Conservation (phyloP, 2,113 vertebrate species). For the Oreotrochilus melanogaster region DNA sequence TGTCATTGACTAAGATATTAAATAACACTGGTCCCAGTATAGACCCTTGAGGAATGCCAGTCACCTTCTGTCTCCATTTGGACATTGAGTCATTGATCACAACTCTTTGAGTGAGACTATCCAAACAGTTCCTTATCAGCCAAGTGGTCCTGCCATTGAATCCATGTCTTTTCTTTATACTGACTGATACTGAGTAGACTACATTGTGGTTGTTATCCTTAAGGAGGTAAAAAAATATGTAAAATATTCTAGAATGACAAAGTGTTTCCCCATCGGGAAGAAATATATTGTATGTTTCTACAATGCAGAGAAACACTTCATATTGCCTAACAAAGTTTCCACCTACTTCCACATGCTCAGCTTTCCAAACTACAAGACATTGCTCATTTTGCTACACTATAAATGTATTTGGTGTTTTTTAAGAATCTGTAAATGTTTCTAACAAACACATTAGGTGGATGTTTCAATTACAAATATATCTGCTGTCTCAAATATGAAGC, state of each 20-base stretch:
- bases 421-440: not conserved
- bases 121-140: too few species aligned
- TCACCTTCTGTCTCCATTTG: too few species aligned
- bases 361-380: not conserved
- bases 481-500: too few species aligned
- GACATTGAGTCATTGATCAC: too few species aligned
- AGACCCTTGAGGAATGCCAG: too few species aligned
- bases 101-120: too few species aligned
- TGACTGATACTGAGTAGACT: not conserved
- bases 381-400: not conserved
- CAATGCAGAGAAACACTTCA: not conserved
- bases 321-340: not conserved
- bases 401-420: not conserved
- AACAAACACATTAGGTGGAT: not conserved
- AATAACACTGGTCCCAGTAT: too few species aligned
- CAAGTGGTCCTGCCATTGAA: too few species aligned
- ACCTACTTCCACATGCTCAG: not conserved
- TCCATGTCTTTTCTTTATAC: too few species aligned
- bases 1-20: too few species aligned
- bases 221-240: not conserved
- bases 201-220: not conserved
- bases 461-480: not conserved
- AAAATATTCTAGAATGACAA: not conserved
- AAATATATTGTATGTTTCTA: not conserved
- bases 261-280: not conserved